Base-by-base conservation (phyloP, 2,888 invertebrate species). In the Pinctada fucata region DNA sequence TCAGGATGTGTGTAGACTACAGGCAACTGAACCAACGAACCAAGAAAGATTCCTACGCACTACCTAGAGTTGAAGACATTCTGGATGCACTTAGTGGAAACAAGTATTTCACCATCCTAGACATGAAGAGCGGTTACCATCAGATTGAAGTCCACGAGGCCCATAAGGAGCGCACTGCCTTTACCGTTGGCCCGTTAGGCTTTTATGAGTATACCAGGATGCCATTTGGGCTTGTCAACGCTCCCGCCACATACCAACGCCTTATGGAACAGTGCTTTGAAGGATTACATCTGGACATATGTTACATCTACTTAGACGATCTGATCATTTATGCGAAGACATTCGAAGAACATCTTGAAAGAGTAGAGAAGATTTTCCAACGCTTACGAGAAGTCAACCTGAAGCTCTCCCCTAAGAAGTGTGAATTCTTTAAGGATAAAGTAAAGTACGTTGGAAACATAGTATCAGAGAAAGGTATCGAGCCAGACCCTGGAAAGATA, bases 371-470 rank as follows among this genome's bases (percentile, higher is more conserved):
- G 10, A 77, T 83, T 31, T 75, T 83, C 48, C 51, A 70, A 5
- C n/a, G 75, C 45, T 50, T 80, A 2, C 16, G 68, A 5, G 48
- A 75, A 31, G 63, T 51, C 31, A 71, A 70, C 5, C 66, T 82
- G n/a, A 79, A 82, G 51, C 51, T 83, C 3, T 69, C 70, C 3
- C 74, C 76, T 6, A 72, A 79, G 49, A 80, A 80, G 68, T 80
- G 80, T 71, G 47, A 51, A 50, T 77, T 80, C 52, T 47, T 78
- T 10, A 52, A 71, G 13, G 2, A 45, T 3, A 70, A 65, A 50
- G 76, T 81, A 45, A 73, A 67, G 16, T 81, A 76, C 50, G 8
- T 79, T n/a, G 81, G 81, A 13, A n/a, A 68, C 68, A 68, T 68
- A 31, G 68, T 68, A 3, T 68, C 68, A 45, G n/a, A 49, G 10